Base-by-base conservation (phyloP, 2,113 vertebrate genomes). In the Thunnus thynnus region DNA sequence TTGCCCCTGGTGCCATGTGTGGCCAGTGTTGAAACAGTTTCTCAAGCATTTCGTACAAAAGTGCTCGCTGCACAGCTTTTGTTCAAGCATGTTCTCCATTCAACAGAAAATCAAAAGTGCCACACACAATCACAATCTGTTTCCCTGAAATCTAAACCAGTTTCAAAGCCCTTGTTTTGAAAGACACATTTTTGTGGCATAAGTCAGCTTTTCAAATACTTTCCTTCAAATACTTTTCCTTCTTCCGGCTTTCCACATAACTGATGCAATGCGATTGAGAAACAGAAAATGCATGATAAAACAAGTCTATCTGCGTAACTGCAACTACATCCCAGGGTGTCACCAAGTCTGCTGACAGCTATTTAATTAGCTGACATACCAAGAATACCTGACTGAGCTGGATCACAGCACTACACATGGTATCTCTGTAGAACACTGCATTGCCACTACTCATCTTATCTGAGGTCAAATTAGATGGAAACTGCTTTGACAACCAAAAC, bases 1-100 rank as follows among this genome's bases (percentile, higher is more conserved):
- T 74, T 92, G 74, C 32, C 57, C 6, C 48, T 88, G 75, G 83
- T 91, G 89, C 85, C 80, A 70, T 66, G 67, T 44, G 84, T 65
- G 61, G 76, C 64, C 44, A 78, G 69, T 63, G 27, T 84, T 85
- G 25, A 77, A 81, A 76, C 56, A 58, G 57, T 51, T 51, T 57
- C 18, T 68, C 63, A 25, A 41, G 54, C 11, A 36, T 57, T 47
- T 50, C 61, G 18, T 13, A 17, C 8, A 61, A 72, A 74, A 67
- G 20, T 16, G 20, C 48, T 72, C 17, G 41, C 22, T 56, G 32
- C 46, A 69, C 47, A 17, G 22, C 41, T 76, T 66, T 57, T 55
- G 66, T 72, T 54, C 3, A 10, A 62, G 17, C 10, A 16, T 9
- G 1, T 11, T 2, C 12, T 58, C 20, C 52, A 74, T 83, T 74